Conservation (phyloP, 2,113 vertebrate genomes). For the Fregetta grallaria region DNA sequence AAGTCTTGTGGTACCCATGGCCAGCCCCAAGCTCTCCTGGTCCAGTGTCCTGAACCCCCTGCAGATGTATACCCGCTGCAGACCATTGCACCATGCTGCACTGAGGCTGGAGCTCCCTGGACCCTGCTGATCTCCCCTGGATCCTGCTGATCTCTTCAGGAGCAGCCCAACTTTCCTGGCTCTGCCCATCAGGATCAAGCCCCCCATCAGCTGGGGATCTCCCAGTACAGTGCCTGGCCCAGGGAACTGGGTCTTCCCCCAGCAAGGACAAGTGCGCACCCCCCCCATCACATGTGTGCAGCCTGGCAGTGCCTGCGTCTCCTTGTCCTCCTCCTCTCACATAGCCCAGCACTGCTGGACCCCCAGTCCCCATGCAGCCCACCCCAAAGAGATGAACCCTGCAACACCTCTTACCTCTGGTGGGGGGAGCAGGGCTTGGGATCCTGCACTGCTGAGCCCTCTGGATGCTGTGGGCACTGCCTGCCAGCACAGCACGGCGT, state of each 20-base stretch:
- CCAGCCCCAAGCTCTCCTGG: background rate
- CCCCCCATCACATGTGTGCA: background rate
- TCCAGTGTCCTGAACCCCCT: background rate
- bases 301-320: background rate
- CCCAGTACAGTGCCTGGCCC: background rate
- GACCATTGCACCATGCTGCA: rapidly evolving
- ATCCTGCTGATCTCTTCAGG: background rate
- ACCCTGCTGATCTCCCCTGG: background rate
- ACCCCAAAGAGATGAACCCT: background rate
- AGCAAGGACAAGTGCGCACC: too few species aligned
- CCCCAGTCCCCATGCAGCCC: background rate
- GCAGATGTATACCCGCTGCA: background rate
- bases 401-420: slow-evolving; percentile 17
- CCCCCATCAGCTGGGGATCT: background rate
- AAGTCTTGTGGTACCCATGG: background rate
- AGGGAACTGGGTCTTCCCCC: background rate
- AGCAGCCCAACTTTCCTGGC: background rate
- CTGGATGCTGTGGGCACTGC: background rate
- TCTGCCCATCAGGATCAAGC: background rate
- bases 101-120: background rate
- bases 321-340: background rate
- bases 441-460: background rate
- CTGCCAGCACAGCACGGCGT: rapidly evolving
- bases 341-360: background rate
- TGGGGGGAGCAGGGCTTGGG: background rate